A percentile compares a stretch with the other conserved stretches of the same genome.
phyloP scores from a whole-genome alignment of 1,140 invertebrate species.

The Sinonovacula constricta region DNA sequence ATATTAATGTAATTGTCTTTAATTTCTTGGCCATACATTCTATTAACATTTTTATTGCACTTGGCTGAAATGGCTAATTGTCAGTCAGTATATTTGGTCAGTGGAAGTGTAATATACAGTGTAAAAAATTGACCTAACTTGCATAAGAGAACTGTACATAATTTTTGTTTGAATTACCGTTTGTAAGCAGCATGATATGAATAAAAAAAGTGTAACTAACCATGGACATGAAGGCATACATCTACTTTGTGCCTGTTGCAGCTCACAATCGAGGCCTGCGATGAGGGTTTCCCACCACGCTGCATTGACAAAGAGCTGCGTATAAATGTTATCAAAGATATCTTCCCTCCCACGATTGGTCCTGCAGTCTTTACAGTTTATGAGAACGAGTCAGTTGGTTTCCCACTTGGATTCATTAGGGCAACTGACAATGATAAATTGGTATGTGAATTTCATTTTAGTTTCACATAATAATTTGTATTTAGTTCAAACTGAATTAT shows the following conservation, averaged over 20 bases:
- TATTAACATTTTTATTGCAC: no score
- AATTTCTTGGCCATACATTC: no score
- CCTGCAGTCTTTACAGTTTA: slow-evolving; percentile 45
- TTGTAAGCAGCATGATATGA: neutral
- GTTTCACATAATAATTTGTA: slow-evolving; percentile 90
- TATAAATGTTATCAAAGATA: slow-evolving; percentile 84
- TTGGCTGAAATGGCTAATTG: no score
- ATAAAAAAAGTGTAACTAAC: neutral
- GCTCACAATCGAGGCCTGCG: slow-evolving; percentile 90
- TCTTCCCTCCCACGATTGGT: slow-evolving; percentile 85
- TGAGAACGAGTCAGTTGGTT: slow-evolving; percentile 44
- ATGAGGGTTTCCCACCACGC: slow-evolving; percentile 90
- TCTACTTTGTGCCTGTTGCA: slow-evolving; percentile 51
- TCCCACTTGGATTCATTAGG: slow-evolving; percentile 20
- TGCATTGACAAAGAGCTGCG: slow-evolving; percentile 92
- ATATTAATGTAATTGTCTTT: no score
- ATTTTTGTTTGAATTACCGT: neutral
- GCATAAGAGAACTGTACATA: no score
- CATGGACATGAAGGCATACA: no score
- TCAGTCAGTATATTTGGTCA: no score
- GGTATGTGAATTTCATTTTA: no score
- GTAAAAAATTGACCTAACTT: no score
- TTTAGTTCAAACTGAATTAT: slow-evolving; percentile 89
- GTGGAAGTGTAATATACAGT: no score
- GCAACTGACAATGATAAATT: slow-evolving; percentile 37